phyloP scores from a whole-genome alignment of 2,888 invertebrate genomes.

The Parochlus steinenii region DNA sequence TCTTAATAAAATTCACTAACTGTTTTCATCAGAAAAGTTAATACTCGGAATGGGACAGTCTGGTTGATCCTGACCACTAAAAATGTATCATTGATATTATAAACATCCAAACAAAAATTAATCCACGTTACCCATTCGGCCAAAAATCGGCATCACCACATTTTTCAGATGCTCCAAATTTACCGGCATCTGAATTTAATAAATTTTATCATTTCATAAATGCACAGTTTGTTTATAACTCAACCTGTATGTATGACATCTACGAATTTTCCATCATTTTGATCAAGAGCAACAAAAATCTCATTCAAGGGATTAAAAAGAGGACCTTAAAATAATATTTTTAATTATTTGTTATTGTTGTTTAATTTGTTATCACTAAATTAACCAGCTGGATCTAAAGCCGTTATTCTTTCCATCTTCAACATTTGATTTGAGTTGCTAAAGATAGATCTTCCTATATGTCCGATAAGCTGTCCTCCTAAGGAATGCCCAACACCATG shows the following conservation, averaged over 20 bases:
- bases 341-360: not conserved
- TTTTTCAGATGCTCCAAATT: slow-evolving; percentile 32
- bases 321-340: not conserved
- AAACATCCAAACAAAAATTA: too few relatives aligned
- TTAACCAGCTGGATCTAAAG: slow-evolving; percentile 37
- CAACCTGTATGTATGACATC: slow-evolving; percentile 47
- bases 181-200: slow-evolving; percentile 37
- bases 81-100: not conserved
- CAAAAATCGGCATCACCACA: slow-evolving; percentile 42
- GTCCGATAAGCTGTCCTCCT: slow-evolving; percentile 35
- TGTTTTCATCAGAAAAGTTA: slow-evolving; percentile 7
- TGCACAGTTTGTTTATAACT: too few relatives aligned
- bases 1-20: slow-evolving; percentile 2
- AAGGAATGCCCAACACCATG: slow-evolving; percentile 35
- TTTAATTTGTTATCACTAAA: not conserved
- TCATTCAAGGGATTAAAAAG: not conserved
- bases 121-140: slow-evolving; percentile 37
- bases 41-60: slow-evolving; percentile 33
- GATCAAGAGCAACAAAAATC: not conserved
- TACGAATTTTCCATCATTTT: slow-evolving; percentile 20
- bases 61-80: slow-evolving; percentile 38
- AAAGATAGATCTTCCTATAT: slow-evolving; percentile 25
- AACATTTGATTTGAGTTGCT: slow-evolving; percentile 4
- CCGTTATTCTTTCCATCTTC: slow-evolving; percentile 34
- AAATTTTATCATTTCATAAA: too few relatives aligned